These are phyloP conservation scores for Sinosuthora webbiana DNA, from an alignment of 2,113 vertebrate genomes.

Conservation along the genomic window DNA sequence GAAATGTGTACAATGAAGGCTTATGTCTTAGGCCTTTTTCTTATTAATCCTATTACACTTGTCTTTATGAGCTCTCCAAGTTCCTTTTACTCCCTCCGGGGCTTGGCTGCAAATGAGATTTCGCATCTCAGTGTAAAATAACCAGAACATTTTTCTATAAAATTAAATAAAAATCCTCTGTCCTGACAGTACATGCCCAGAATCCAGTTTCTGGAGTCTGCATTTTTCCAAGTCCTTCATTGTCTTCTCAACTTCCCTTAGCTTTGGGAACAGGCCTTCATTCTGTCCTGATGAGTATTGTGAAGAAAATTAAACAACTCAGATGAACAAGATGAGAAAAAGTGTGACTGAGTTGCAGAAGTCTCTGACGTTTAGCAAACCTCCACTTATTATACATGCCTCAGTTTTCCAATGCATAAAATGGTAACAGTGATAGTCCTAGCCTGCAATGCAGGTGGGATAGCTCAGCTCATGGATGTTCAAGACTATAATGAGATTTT, in stretches of 20 bases:
- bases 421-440: background rate
- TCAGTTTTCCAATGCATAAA: background rate
- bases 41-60: constrained; percentile 79
- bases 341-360: background rate
- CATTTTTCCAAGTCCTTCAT: constrained; percentile 57
- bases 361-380: background rate
- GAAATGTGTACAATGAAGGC: constrained; percentile 72
- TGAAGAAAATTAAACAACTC: background rate
- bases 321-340: background rate
- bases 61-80: constrained; percentile 78
- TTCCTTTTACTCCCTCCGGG: constrained; percentile 70
- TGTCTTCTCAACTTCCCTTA: constrained; percentile 57
- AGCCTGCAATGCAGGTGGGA: background rate
- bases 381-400: background rate
- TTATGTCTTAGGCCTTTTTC: constrained; percentile 71
- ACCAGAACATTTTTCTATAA: constrained; percentile 74
- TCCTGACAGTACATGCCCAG: constrained; percentile 66
- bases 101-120: constrained; percentile 76
- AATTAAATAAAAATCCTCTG: constrained; percentile 78
- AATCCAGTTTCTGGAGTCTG: constrained; percentile 72
- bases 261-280: constrained; percentile 15
- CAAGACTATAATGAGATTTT: background rate
- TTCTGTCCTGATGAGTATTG: background rate
- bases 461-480: background rate
- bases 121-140: constrained; percentile 77